Base-by-base conservation (phyloP, 2,888 invertebrate genomes). In the Tipula vernalis region DNA sequence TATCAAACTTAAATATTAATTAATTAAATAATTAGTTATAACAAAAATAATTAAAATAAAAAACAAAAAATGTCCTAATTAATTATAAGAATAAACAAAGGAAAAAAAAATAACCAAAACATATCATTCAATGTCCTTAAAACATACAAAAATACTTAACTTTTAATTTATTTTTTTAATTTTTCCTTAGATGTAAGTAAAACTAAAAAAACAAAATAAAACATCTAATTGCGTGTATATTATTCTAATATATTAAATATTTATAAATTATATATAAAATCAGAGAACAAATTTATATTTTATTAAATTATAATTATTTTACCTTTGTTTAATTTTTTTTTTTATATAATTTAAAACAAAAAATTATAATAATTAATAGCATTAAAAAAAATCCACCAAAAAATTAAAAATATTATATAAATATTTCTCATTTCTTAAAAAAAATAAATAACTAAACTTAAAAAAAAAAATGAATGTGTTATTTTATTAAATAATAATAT, bases 81-180 rank as follows among this genome's bases (percentile, higher is more conserved):
- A 71, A 71, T 71, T 71, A 71, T 71, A 87, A 85, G 71, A 71
- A 71, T 42, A 87, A 86, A 86, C 85, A 83, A 85, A 88, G 86
- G 36, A 87, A 87, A 88, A 87, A 47, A 87, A 87, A 87, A 87
- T 87, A 87, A 88, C 87, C 71, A 87, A 87, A 87, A 88, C 87
- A 88, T 88, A 88, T 87, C 87, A 88, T 88, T 87, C 86, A 86
- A 87, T 86, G 87, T 88, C 87, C 88, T 88, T 88, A 88, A 87
- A 88, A 88, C 87, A 88, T 87, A 41, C 13, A 84, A 39, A 39
- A 84, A 84, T 84, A 39, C 15, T 36, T 84, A 84, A 84, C 6
- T 84, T 84, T 84, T 28, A 71, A 71, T 28, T 71, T 71, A 71
- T 71, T 71, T 71, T 71, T 71, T 71, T 28, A 71, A 71, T 71